Conservation (phyloP, 2,113 vertebrate species). For the Carassius gibelio region DNA sequence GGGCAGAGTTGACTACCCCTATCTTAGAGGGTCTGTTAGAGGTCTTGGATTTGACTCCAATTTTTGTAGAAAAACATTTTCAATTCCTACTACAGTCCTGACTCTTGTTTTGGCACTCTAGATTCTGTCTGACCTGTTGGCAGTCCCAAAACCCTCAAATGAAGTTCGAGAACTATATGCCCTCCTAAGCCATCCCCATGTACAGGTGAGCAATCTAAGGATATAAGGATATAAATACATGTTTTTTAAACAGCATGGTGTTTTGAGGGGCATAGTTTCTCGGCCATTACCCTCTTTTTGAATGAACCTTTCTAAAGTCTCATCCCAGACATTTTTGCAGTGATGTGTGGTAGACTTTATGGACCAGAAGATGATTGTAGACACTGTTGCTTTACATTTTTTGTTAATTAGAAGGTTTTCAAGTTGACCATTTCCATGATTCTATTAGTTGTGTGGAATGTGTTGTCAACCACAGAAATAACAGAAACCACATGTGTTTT, state of each 20-base stretch:
- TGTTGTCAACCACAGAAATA: background rate
- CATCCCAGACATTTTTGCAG: background rate
- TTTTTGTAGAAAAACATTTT: background rate
- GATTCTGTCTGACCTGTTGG: slow-evolving; percentile 70
- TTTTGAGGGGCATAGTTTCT: background rate
- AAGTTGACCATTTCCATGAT: background rate
- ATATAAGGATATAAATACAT: too few relatives aligned
- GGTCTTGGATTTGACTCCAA: background rate
- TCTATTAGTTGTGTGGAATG: background rate
- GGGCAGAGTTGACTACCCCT: background rate
- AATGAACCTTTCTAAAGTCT: background rate
- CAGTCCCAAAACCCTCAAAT: slow-evolving; percentile 70
- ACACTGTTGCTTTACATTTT: background rate
- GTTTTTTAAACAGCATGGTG: background rate
- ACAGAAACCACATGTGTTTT: background rate
- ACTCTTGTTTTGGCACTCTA: slow-evolving; percentile 41
- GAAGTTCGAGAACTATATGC: slow-evolving; percentile 83
- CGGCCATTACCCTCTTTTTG: background rate
- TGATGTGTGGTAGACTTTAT: background rate
- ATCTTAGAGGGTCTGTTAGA: background rate
- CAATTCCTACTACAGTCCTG: background rate
- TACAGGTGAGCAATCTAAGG: slow-evolving; percentile 77
- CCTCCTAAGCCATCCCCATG: slow-evolving; percentile 81
- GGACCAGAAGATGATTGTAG: background rate
- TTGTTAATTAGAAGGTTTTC: background rate